A percentile compares a stretch with the other conserved stretches of the same genome.
phyloP scores from a whole-genome alignment of 1,140 invertebrate species.

The Macrosteles quadrilineatus region DNA sequence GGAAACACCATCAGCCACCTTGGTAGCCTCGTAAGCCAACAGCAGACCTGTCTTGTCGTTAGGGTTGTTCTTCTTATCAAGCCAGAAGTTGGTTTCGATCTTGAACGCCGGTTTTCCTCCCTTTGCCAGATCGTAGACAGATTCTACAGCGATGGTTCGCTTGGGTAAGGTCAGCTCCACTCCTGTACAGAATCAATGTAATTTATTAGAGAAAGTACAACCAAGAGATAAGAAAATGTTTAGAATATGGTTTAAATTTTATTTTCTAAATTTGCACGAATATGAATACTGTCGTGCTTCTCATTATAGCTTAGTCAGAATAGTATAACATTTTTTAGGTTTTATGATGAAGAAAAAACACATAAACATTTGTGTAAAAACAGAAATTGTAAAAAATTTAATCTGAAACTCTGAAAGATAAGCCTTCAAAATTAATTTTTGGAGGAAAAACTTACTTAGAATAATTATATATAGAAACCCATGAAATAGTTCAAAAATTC shows the following conservation, averaged over 20 bases:
- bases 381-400: too few species aligned
- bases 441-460: too few species aligned
- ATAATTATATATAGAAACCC: too few species aligned
- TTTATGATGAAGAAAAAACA: too few species aligned
- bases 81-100: constrained; percentile 58
- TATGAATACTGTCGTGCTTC: too few species aligned
- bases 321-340: too few species aligned
- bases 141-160: constrained; percentile 58
- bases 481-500: too few species aligned
- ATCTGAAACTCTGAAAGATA: too few species aligned
- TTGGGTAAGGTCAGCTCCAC: constrained; percentile 63
- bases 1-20: not conserved
- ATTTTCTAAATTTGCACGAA: too few species aligned
- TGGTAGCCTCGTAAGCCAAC: not conserved
- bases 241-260: not conserved
- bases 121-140: constrained; percentile 42
- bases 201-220: constrained; percentile 10
- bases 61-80: constrained; percentile 69
- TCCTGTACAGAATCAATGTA: constrained; percentile 49
- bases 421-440: too few species aligned
- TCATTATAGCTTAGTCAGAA: too few species aligned
- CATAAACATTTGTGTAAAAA: too few species aligned
- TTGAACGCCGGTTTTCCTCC: constrained; percentile 49
- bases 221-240: not conserved
- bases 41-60: constrained; percentile 48